These are phyloP conservation scores for Chauna torquata DNA, from an alignment of 2,113 vertebrate species.

Conservation along the genomic window DNA sequence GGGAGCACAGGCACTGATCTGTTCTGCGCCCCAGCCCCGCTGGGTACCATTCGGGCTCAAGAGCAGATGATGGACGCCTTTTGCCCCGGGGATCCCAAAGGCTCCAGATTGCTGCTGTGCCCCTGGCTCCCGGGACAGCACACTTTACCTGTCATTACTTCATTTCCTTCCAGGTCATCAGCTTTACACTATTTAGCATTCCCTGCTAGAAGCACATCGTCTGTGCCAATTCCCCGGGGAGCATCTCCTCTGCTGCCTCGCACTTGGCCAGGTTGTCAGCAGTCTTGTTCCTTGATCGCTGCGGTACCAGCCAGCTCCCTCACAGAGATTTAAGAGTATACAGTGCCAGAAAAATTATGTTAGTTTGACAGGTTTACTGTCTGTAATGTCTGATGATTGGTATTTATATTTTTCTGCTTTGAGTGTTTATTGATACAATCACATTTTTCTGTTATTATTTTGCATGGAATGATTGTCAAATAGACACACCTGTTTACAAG, in stretches of 20 bases:
- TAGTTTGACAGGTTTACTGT: neutral
- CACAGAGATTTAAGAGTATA: neutral
- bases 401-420: slow-evolving; percentile 33
- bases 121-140: neutral
- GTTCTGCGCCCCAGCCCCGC: neutral
- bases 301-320: fast-evolving
- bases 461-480: neutral
- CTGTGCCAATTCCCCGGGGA: fast-evolving
- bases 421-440: neutral
- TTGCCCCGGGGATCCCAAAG: neutral
- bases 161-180: neutral
- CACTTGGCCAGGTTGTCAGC: fast-evolving
- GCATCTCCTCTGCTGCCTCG: neutral
- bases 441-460: slow-evolving; percentile 32
- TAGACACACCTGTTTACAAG: slow-evolving; percentile 52
- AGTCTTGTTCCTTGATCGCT: neutral
- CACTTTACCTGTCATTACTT: neutral
- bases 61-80: neutral
- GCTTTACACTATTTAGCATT: neutral
- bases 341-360: neutral
- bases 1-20: neutral
- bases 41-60: neutral
- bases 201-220: neutral
- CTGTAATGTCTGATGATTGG: neutral
- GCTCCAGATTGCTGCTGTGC: fast-evolving